Evolutionary conservation across 2,113 vertebrate genomes (phyloP), one percentile per base, ranked within the genome.

Genomic region (Madoqua kirkii): DNA sequence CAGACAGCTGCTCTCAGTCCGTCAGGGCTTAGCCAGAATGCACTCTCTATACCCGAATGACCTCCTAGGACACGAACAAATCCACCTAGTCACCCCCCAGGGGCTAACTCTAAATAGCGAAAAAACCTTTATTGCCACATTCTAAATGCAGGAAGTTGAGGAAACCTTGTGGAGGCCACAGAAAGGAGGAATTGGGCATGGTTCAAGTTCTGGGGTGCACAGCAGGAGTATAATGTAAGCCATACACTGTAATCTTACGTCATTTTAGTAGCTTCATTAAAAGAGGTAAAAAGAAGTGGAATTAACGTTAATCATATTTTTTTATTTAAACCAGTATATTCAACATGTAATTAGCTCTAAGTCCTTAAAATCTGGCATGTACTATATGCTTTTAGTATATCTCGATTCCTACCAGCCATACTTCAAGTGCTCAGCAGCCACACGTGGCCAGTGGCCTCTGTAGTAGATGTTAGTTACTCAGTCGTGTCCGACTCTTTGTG

Each of bases 41-140:
- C 83, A 14, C 71, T 90, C 79, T 64, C 55, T 88, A 67, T 40
- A 12, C n/a, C 19, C 15, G 29, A 31, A 45, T 9, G 92, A 36
- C 36, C 78, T 92, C 83, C 31, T 78, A 92, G 87, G 62, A 91
- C 27, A 40, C 7, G 5, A 88, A 71, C 55, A 85, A 85, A 40
- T 11, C 50, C 25, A 21, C 14, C 60, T 40, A 31, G 59, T 50
- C 10, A 33, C 52, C 31, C 5, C 5, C n/a, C 19, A 40, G 45
- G 45, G 59, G 36, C 40, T 25, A 3, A 76, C 52, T 67, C 64
- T 45, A 60, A 55, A 62, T 7, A 25, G 25, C 13, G 8, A 7
- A 33, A 57, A 74, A 36, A n/a, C 21, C 5, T 25, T n/a, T 36
- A 59, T 43, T n/a, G 87, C 52, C 27, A 16, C 27, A 2, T 10